phyloP scores from a whole-genome alignment of 2,888 invertebrate genomes.

The Rotaria macrura region DNA sequence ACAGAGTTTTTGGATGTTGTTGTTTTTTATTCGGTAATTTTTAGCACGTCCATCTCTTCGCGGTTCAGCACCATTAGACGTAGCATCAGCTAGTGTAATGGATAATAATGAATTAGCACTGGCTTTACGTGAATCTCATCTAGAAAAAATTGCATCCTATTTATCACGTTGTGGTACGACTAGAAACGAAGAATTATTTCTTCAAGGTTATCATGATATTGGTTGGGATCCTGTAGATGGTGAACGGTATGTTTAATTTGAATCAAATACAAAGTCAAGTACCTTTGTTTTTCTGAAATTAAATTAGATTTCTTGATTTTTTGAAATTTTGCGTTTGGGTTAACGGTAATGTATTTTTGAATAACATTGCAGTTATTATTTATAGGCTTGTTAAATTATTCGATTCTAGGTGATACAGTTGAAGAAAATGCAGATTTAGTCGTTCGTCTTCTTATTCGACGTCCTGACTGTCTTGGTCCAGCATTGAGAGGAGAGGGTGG shows the following conservation, averaged over 20 bases:
- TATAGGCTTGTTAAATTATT: not conserved
- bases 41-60: slow-evolving; percentile 76
- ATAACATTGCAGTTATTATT: no score
- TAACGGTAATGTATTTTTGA: slow-evolving; percentile 38
- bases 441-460: slow-evolving; percentile 83
- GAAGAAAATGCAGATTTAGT: slow-evolving; percentile 99
- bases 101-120: slow-evolving; percentile 97
- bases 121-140: slow-evolving; percentile 86
- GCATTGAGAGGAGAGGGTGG: slow-evolving; percentile 95
- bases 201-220: slow-evolving; percentile 97
- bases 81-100: slow-evolving; percentile 97
- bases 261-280: not conserved
- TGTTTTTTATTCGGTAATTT: not conserved
- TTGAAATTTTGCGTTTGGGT: slow-evolving; percentile 96
- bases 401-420: slow-evolving; percentile 67
- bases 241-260: slow-evolving; percentile 57
- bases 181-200: slow-evolving; percentile 87
- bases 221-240: slow-evolving; percentile 99
- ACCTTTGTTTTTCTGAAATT: not conserved
- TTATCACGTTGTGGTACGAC: slow-evolving; percentile 94
- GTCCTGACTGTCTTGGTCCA: slow-evolving; percentile 95
- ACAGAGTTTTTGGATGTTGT: not conserved
- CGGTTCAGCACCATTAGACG: slow-evolving; percentile 93
- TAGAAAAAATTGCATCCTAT: slow-evolving; percentile 92
- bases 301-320: slow-evolving; percentile 71